A percentile compares a stretch with the other conserved stretches of the same genome.
These are phyloP conservation scores for Cinara cedri DNA, from an alignment of 2,888 invertebrate species.

Conservation along the genomic window DNA sequence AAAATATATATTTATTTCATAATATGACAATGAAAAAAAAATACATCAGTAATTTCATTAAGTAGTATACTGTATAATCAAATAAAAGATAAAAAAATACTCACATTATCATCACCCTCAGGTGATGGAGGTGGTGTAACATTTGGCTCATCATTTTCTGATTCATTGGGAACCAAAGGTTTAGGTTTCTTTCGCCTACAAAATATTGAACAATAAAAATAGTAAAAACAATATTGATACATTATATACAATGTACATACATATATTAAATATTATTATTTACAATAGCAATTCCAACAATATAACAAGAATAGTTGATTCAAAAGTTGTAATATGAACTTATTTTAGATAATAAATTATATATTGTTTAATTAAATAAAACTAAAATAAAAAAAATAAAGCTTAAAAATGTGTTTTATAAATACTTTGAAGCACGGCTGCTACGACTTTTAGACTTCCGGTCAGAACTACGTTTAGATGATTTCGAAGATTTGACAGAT, in stretches of 20 bases:
- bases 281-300: too few relatives aligned
- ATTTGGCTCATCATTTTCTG: conserved; percentile 58
- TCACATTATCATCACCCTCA: conserved; percentile 68
- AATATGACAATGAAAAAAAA: too few relatives aligned
- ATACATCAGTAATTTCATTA: too few relatives aligned
- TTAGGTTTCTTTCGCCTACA: conserved; percentile 47
- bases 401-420: neutral
- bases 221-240: neutral
- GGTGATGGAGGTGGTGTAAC: conserved; percentile 65
- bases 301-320: neutral
- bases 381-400: too few relatives aligned
- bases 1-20: neutral
- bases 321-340: neutral
- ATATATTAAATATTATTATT: too few relatives aligned
- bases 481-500: conserved; percentile 33
- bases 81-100: conserved; percentile 58
- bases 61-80: neutral
- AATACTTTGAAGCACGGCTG: conserved; percentile 51
- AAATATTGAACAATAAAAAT: neutral
- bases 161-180: conserved; percentile 52
- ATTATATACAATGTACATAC: neutral
- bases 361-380: too few relatives aligned
- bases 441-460: conserved; percentile 50
- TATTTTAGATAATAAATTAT: too few relatives aligned
- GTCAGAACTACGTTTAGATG: conserved; percentile 43